phyloP scores from a whole-genome alignment of 2,888 invertebrate species.

The Lottia gigantea region DNA sequence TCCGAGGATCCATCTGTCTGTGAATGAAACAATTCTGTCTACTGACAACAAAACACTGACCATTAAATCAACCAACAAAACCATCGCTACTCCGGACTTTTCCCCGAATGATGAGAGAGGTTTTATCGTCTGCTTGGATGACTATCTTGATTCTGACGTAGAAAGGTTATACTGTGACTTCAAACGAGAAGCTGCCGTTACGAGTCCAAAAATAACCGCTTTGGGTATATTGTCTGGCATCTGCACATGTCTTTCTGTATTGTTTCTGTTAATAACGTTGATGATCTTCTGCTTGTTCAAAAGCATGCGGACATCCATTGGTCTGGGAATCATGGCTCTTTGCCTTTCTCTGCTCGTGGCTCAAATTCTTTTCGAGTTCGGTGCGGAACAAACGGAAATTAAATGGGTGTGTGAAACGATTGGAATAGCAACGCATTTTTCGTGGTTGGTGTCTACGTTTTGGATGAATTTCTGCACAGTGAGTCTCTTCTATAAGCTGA shows the following conservation, averaged over 20 bases:
- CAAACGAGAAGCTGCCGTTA: neutral
- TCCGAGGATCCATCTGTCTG: neutral
- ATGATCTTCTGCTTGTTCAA: neutral
- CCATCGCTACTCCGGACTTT: neutral
- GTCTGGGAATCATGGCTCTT: neutral
- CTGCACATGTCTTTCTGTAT: neutral
- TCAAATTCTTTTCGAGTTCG: slow-evolving; percentile 9
- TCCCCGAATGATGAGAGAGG: neutral
- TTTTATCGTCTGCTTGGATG: neutral
- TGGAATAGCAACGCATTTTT: slow-evolving; percentile 13
- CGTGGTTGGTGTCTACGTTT: slow-evolving; percentile 10
- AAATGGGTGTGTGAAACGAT: slow-evolving; percentile 1
- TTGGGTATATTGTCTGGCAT: slow-evolving; percentile 1
- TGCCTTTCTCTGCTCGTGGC: neutral
- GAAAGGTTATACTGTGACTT: neutral
- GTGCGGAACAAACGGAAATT: neutral
- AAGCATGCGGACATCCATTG: neutral
- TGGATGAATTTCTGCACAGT: slow-evolving; percentile 19
- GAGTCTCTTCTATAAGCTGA: slow-evolving; percentile 8
- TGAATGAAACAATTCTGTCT: neutral
- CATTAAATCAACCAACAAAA: neutral
- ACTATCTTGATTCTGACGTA: neutral
- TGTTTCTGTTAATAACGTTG: neutral
- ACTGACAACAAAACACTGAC: neutral
- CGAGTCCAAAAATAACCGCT: neutral